A percentile compares a stretch with the other conserved stretches of the same genome.
Evolutionary conservation across 2,797 vertebrate species (phyloP).

Genomic region (Sebastes matsubarae): DNA sequence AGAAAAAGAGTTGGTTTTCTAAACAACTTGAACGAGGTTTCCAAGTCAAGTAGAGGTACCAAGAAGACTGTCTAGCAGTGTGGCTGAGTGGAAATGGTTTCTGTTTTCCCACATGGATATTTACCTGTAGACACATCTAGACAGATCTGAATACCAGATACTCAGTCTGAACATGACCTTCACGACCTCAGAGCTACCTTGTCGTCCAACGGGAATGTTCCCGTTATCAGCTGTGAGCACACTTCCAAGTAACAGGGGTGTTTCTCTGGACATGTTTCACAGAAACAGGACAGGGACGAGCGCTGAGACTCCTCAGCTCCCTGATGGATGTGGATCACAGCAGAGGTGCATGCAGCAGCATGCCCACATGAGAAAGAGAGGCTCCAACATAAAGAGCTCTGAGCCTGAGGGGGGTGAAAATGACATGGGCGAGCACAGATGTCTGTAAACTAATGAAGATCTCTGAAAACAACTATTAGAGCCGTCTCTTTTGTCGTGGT

Average conservation of each 20-base stretch:
- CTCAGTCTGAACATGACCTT: neutral
- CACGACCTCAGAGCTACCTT: neutral
- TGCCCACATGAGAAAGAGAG: neutral
- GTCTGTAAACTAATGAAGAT: neutral
- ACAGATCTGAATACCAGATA: neutral
- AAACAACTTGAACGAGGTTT: neutral
- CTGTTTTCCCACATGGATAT: no score
- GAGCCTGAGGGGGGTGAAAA: neutral
- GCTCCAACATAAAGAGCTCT: neutral
- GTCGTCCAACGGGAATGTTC: neutral
- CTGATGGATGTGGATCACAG: neutral
- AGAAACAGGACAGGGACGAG: neutral
- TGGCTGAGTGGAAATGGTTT: no score
- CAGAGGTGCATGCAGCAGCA: constrained; percentile 3
- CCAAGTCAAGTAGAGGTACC: neutral
- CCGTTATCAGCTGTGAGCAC: neutral
- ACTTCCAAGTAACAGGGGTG: neutral
- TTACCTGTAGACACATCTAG: neutral
- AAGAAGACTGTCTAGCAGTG: neutral
- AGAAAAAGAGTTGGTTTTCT: neutral
- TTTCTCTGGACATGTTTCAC: neutral
- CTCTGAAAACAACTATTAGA: constrained; percentile 11
- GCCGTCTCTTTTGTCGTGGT: neutral
- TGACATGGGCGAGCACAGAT: neutral
- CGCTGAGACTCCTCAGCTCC: neutral